A percentile compares a stretch with the other conserved stretches of the same genome.
Conservation (phyloP, 2,888 invertebrate species). For the Seladonia tumulorum region DNA sequence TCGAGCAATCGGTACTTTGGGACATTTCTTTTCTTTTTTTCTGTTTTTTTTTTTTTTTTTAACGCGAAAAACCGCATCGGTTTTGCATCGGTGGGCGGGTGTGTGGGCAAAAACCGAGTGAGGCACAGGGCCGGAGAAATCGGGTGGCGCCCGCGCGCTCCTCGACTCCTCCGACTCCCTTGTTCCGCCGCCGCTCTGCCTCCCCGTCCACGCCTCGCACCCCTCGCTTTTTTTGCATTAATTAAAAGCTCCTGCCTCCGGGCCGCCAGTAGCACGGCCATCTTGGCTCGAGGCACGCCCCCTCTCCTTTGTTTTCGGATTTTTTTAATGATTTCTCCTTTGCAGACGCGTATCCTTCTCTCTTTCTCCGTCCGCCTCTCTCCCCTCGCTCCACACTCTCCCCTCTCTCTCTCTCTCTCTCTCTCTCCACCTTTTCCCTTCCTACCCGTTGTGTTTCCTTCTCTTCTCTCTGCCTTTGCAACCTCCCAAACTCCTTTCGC, state of each 20-base stretch:
- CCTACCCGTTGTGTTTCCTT: not conserved
- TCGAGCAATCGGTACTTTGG: conserved; percentile 28
- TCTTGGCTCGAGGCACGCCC: conserved; percentile 83
- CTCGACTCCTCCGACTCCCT: conserved; percentile 53
- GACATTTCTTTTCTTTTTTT: conserved; percentile 10
- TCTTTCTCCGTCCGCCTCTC: conserved; percentile 27
- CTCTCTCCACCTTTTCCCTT: conserved; percentile 14
- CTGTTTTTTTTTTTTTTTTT: too few relatives aligned
- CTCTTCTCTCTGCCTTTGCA: conserved; percentile 20
- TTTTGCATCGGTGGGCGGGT: conserved; percentile 40
- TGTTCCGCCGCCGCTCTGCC: conserved; percentile 49
- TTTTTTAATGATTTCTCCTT: conserved; percentile 82
- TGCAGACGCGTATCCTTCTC: conserved; percentile 62
- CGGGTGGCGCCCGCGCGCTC: conserved; percentile 58
- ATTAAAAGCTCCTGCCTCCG: conserved; percentile 83
- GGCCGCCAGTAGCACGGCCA: conserved; percentile 80
- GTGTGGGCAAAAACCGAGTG: conserved; percentile 24
- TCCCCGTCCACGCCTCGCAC: conserved; percentile 34
- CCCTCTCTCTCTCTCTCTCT: conserved; percentile 8
- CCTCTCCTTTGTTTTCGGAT: conserved; percentile 82
- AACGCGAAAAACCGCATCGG: conserved; percentile 45
- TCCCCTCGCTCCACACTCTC: conserved; percentile 10
- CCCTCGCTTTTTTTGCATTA: conserved; percentile 80
- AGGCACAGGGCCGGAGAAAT: conserved; percentile 53
- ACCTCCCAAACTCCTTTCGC: conserved; percentile 31